Conservation (phyloP, 2,888 invertebrate species). For the Ochropleura leucogaster region DNA sequence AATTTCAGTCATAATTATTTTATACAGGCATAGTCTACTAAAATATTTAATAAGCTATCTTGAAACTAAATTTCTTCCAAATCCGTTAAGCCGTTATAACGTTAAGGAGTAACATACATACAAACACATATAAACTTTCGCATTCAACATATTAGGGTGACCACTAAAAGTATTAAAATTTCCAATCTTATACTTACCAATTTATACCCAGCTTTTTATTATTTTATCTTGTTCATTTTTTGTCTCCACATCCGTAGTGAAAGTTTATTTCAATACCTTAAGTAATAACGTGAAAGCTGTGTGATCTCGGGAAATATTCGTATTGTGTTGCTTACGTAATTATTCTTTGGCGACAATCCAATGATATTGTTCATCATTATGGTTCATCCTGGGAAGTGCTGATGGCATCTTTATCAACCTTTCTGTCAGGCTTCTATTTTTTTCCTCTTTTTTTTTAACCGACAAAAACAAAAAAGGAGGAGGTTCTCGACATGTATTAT, state of each 20-base stretch:
- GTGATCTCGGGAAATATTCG: constrained; percentile 44
- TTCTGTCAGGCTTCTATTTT: not conserved
- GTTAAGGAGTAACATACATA: no score
- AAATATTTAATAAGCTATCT: no score
- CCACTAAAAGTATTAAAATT: no score
- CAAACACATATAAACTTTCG: no score
- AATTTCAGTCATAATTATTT: no score
- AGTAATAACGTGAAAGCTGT: constrained; percentile 54
- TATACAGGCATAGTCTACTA: no score
- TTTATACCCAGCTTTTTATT: constrained; percentile 5
- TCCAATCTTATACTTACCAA: not conserved
- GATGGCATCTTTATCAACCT: not conserved
- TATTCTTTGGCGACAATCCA: constrained; percentile 37
- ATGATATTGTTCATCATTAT: constrained; percentile 3
- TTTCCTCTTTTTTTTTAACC: no score
- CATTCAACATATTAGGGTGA: no score
- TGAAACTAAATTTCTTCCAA: no score
- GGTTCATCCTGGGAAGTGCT: not conserved
- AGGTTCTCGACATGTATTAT: no score
- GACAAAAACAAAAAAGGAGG: no score
- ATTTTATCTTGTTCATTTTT: constrained; percentile 21
- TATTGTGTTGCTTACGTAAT: constrained; percentile 55
- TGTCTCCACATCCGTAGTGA: constrained; percentile 50
- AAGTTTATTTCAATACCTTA: constrained; percentile 50
- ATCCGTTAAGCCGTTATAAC: no score